These are phyloP conservation scores for Maniola jurtina DNA, from an alignment of 1,140 invertebrate genomes.

Conservation along the genomic window DNA sequence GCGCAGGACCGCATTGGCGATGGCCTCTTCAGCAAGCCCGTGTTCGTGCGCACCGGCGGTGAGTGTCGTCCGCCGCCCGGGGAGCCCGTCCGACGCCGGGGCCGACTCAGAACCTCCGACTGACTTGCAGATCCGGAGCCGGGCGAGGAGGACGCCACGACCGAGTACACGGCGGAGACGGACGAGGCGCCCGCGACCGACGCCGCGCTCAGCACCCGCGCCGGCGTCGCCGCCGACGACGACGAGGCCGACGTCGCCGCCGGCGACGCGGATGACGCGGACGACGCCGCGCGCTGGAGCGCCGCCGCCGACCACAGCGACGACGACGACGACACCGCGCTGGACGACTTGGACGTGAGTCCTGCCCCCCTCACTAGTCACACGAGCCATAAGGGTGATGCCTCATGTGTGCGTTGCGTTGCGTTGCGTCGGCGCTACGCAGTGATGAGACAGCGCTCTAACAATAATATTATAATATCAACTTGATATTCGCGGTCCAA, in stretches of 20 bases:
- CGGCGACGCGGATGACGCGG: background rate
- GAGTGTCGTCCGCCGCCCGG: background rate
- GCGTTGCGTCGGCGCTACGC: too few relatives aligned
- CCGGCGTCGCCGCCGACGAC: background rate
- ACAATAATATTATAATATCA: too few relatives aligned
- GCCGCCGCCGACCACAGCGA: constrained; percentile 10
- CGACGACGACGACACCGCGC: constrained; percentile 11
- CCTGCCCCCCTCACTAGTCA: too few relatives aligned
- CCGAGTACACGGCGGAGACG: constrained; percentile 7
- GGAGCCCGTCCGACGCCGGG: too few relatives aligned
- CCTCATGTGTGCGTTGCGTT: too few relatives aligned
- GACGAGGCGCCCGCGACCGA: constrained; percentile 10
- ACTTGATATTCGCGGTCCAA: too few relatives aligned
- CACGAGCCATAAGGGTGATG: too few relatives aligned
- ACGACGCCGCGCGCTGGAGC: too few relatives aligned
- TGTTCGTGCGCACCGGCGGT: constrained; percentile 88
- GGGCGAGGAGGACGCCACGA: background rate
- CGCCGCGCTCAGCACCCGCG: too few relatives aligned
- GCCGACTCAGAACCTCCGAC: too few relatives aligned
- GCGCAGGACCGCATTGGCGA: constrained; percentile 91
- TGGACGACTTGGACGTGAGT: constrained; percentile 4
- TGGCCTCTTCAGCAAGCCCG: constrained; percentile 92
- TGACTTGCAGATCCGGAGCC: too few relatives aligned
- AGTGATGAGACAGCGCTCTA: too few relatives aligned
- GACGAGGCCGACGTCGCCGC: background rate